phyloP scores from a whole-genome alignment of 2,113 vertebrate genomes.

The Brevimyrus niger region DNA sequence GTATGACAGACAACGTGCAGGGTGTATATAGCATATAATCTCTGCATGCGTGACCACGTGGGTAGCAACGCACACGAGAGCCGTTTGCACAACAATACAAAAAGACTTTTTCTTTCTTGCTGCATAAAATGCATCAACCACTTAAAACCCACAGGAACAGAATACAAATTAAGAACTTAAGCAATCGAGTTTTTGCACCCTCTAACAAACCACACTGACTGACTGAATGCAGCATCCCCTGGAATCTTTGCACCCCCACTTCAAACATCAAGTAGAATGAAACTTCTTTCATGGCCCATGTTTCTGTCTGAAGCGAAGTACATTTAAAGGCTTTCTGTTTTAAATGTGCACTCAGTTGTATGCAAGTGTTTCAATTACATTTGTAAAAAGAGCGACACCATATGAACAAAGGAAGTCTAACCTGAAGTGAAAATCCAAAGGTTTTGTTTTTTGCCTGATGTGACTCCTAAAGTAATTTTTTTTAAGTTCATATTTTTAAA shows the following conservation, averaged over 20 bases:
- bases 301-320: too few species aligned
- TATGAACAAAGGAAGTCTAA: not conserved
- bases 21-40: not conserved
- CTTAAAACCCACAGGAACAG: not conserved
- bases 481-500: not conserved
- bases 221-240: not conserved
- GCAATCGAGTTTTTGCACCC: not conserved
- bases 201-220: not conserved
- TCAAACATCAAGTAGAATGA: not conserved
- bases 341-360: not conserved
- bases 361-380: not conserved
- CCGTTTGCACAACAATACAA: not conserved
- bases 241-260: not conserved
- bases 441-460: not conserved
- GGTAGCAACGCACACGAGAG: not conserved
- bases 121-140: not conserved
- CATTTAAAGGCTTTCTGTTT: not conserved
- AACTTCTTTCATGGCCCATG: too few species aligned
- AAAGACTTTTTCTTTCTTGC: not conserved
- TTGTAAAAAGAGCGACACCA: not conserved
- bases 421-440: not conserved
- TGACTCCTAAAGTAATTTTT: not conserved
- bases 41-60: not conserved
- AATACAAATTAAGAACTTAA: not conserved
- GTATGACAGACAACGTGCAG: not conserved